These are phyloP conservation scores for Tyto alba DNA, from an alignment of 2,113 vertebrate genomes.

Conservation along the genomic window DNA sequence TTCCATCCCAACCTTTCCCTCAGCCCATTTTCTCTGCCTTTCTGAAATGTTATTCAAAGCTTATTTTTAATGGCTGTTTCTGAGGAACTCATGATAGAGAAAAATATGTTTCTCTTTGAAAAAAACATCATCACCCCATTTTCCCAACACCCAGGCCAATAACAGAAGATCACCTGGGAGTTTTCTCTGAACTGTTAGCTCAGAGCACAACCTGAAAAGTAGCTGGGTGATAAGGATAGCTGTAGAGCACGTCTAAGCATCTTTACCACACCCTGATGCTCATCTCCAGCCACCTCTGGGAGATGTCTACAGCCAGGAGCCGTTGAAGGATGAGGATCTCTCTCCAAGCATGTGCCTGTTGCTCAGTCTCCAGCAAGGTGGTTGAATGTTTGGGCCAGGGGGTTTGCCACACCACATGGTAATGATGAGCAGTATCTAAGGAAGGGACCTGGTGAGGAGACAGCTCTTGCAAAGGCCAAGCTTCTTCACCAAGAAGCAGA, in stretches of 20 bases:
- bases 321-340: background rate
- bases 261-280: background rate
- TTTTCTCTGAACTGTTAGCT: background rate
- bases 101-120: background rate
- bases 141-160: background rate
- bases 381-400: background rate
- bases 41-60: background rate
- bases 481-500: background rate
- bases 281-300: background rate
- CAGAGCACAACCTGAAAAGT: background rate
- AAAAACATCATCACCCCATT: background rate
- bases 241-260: background rate
- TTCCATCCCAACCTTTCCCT: background rate
- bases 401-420: rapidly evolving
- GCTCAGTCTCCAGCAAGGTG: background rate
- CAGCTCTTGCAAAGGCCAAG: background rate
- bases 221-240: background rate
- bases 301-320: background rate
- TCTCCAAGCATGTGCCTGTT: background rate
- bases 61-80: background rate
- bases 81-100: background rate
- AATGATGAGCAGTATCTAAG: background rate
- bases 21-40: background rate
- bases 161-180: background rate
- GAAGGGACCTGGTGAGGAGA: background rate